A percentile compares a stretch with the other conserved stretches of the same genome.
These are phyloP conservation scores for Protomyctophum bolini DNA, from an alignment of 2,113 vertebrate species.

Conservation along the genomic window DNA sequence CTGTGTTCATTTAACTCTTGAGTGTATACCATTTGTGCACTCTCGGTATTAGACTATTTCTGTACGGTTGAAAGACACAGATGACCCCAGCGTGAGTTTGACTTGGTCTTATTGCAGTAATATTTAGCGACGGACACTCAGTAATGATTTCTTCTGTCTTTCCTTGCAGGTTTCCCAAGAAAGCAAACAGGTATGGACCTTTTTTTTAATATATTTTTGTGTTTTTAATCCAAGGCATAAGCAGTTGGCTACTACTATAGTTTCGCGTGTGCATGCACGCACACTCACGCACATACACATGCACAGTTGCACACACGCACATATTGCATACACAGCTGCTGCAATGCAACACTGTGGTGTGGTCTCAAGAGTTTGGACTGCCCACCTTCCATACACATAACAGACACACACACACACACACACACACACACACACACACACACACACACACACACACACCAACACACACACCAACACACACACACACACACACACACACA, in stretches of 20 bases:
- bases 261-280: background rate
- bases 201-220: background rate
- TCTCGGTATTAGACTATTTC: background rate
- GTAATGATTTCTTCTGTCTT: slow-evolving; percentile 54
- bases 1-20: no score
- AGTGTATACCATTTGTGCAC: background rate
- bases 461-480: slow-evolving; percentile 30
- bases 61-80: background rate
- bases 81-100: slow-evolving; percentile 1
- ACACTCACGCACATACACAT: background rate
- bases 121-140: background rate
- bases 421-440: slow-evolving; percentile 4
- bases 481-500: slow-evolving; percentile 25
- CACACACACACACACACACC: slow-evolving; percentile 14
- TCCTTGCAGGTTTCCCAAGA: slow-evolving; percentile 95
- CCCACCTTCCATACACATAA: background rate
- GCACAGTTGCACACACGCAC: slow-evolving; percentile 7
- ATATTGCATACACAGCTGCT: background rate
- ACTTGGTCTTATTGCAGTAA: background rate
- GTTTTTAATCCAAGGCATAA: background rate
- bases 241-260: no score
- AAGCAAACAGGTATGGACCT: slow-evolving; percentile 90
- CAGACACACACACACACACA: background rate
- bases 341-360: slow-evolving; percentile 60
- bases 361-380: slow-evolving; percentile 64